phyloP scores from a whole-genome alignment of 1,140 invertebrate species.

The Drosophila serrata region DNA sequence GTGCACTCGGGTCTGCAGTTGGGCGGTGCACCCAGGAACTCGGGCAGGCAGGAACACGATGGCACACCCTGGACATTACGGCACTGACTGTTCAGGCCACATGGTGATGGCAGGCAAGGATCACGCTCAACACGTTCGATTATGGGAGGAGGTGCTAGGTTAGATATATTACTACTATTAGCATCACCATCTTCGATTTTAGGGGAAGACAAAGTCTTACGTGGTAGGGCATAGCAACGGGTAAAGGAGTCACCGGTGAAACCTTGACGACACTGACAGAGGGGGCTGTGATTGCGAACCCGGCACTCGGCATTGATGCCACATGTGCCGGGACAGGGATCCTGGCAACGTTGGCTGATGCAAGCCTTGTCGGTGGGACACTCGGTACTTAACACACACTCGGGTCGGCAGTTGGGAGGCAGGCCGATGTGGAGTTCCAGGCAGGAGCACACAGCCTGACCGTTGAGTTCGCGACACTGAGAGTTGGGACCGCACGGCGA shows the following conservation, averaged over 20 bases:
- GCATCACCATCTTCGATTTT: background rate
- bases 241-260: conserved; percentile 90
- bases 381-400: conserved; percentile 89
- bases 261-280: conserved; percentile 89
- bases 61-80: conserved; percentile 90
- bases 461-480: conserved; percentile 88
- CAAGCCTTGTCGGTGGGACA: conserved; percentile 89
- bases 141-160: conserved; percentile 63
- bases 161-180: background rate
- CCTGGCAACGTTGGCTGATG: conserved; percentile 89
- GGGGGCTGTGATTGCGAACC: conserved; percentile 90
- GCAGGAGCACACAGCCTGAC: conserved; percentile 89
- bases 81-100: conserved; percentile 92
- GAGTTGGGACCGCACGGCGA: conserved; percentile 90
- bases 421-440: conserved; percentile 87
- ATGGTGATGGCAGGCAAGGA: conserved; percentile 90
- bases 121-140: conserved; percentile 86
- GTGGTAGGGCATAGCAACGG: conserved; percentile 87
- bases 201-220: conserved; percentile 85
- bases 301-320: conserved; percentile 89
- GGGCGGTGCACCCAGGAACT: conserved; percentile 91
- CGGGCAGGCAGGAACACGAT: conserved; percentile 91
- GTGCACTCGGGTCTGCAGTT: conserved; percentile 94
- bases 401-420: conserved; percentile 89
- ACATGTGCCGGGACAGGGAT: conserved; percentile 90